Base-by-base conservation (phyloP, 2,797 vertebrate genomes). In the Denticeps clupeoides region DNA sequence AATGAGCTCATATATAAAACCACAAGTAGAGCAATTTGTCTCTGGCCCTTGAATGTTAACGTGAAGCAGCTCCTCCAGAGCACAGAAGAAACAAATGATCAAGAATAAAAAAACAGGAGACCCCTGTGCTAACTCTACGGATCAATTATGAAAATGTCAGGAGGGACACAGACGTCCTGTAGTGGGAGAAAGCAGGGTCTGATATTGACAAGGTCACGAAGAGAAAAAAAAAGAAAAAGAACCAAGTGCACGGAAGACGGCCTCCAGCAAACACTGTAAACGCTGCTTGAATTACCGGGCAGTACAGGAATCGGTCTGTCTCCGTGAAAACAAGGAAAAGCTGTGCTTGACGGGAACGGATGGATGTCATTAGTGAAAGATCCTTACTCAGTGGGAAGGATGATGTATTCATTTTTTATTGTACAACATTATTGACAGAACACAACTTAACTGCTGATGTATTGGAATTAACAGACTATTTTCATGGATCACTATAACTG, bases 131-230 rank as follows among this genome's bases (percentile, higher is more conserved):
- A 45, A 60, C 59, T 61, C 55, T 59, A 59, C 29, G 35, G 71
- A 74, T 74, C 70, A 78, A 76, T 80, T 74, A 74, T 62, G 63
- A 71, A 72, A 72, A 75, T 58, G 73, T 69, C 71, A 71, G 64
- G 59, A 69, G 58, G 15, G 32, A 23, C 35, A 22, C 6, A 71
- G 54, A 51, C 51, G 68, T 65, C 70, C 60, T 62, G 63, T 61
- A 53, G 60, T 12, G 9, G 23, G 27, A 69, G 60, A 66, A n/a
- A 65, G 68, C 29, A 44, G 71, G 70, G 79, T 76, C 53, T 28
- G 53, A 57, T 62, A 64, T 49, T 22, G 24, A 46, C 33, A 46
- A 51, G 40, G 59, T 21, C 9, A 60, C 3, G 42, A 4, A 54
- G n/a, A 60, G 25, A 52, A 29, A 35, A 8, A 27, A 8, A 13